Evolutionary conservation across 2,888 invertebrate species (phyloP).

Genomic region (Neelides folsomi): DNA sequence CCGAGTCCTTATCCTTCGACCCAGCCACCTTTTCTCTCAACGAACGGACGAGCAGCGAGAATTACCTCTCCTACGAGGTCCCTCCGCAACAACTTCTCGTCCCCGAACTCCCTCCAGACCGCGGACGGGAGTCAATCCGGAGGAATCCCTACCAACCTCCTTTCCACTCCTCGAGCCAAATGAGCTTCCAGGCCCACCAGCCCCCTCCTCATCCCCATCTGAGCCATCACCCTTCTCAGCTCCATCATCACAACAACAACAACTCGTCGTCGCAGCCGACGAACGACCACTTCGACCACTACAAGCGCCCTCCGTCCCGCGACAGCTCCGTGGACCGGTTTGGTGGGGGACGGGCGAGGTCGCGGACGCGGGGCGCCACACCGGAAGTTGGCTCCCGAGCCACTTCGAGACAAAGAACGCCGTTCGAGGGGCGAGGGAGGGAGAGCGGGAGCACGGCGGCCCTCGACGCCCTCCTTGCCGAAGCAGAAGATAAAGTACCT

Average conservation of each 20-base stretch:
- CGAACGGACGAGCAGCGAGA: no score
- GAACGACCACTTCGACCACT: constrained; percentile 87
- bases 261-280: constrained; percentile 47
- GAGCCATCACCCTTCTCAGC: constrained; percentile 41
- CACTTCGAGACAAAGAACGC: constrained; percentile 36
- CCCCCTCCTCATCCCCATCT: constrained; percentile 42
- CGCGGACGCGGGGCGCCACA: constrained; percentile 26
- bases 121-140: constrained; percentile 28
- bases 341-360: constrained; percentile 66
- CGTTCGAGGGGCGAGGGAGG: constrained; percentile 14
- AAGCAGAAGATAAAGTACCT: constrained; percentile 18
- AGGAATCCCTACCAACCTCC: constrained; percentile 18
- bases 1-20: constrained; percentile 11
- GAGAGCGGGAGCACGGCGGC: constrained; percentile 18
- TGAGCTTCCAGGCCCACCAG: constrained; percentile 46
- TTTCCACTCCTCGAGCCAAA: constrained; percentile 35
- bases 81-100: no score
- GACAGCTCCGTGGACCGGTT: constrained; percentile 39
- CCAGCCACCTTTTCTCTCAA: constrained; percentile 25
- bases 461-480: constrained; percentile 26
- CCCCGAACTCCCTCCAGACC: constrained; percentile 15
- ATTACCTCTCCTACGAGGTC: no score
- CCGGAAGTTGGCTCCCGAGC: constrained; percentile 37
- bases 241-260: constrained; percentile 25
- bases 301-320: constrained; percentile 79